phyloP scores from a whole-genome alignment of 2,888 invertebrate genomes.

The Tillus elongatus region DNA sequence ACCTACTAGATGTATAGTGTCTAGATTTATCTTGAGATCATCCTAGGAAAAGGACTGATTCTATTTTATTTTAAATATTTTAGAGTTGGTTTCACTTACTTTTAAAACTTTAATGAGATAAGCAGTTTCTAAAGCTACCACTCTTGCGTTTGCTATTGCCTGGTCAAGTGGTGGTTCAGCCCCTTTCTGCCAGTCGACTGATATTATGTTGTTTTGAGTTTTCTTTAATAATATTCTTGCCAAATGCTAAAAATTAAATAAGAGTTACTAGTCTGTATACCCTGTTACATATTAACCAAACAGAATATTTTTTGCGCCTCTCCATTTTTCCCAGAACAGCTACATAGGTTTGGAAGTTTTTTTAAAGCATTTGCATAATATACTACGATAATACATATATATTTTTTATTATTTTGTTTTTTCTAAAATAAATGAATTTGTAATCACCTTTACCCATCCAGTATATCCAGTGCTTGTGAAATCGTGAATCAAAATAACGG shows the following conservation, averaged over 20 bases:
- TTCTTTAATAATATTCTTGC: constrained; percentile 19
- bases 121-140: constrained; percentile 47
- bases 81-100: no score
- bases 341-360: no score
- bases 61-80: not conserved
- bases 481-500: constrained; percentile 39
- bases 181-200: constrained; percentile 47
- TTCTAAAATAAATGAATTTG: no score
- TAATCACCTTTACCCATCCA: constrained; percentile 39
- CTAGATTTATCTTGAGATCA: constrained; percentile 13
- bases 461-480: constrained; percentile 41
- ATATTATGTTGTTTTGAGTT: constrained; percentile 39
- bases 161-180: constrained; percentile 47
- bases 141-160: constrained; percentile 49
- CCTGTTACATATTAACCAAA: no score
- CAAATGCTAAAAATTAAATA: constrained; percentile 22
- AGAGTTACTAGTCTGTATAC: no score
- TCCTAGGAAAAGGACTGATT: constrained; percentile 5
- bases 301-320: no score
- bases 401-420: no score
- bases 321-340: no score
- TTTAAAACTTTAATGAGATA: constrained; percentile 38
- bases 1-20: constrained; percentile 43
- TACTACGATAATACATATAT: no score
- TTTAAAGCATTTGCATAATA: no score